phyloP scores from a whole-genome alignment of 2,888 invertebrate genomes.

The Plebejus argus region DNA sequence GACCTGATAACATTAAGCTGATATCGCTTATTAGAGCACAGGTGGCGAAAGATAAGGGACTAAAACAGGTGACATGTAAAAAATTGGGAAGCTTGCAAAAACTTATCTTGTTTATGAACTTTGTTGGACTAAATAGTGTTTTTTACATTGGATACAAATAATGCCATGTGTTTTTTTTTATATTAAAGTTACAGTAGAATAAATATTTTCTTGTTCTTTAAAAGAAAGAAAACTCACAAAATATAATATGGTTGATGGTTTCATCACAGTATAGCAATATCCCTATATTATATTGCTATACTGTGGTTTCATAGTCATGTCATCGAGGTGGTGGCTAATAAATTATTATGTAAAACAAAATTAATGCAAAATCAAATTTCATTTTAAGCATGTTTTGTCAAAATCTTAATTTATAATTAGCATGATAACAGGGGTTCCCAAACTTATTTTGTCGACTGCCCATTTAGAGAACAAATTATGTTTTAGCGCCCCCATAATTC shows the following conservation, averaged over 20 bases:
- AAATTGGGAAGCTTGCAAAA: constrained; percentile 59
- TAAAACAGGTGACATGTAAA: constrained; percentile 63
- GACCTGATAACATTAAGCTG: constrained; percentile 67
- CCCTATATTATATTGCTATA: too few relatives aligned
- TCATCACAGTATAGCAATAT: too few relatives aligned
- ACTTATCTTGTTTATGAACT: constrained; percentile 55
- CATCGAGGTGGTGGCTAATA: background rate
- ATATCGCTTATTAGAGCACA: constrained; percentile 76
- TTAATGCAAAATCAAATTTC: background rate
- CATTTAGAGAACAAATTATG: too few relatives aligned
- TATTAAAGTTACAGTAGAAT: background rate
- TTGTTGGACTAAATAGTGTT: constrained; percentile 52
- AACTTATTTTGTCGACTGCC: too few relatives aligned
- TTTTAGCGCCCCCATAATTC: too few relatives aligned
- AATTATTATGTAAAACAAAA: background rate
- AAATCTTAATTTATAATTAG: background rate
- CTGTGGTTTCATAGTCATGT: background rate
- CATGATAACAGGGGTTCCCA: background rate
- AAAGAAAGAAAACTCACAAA: background rate
- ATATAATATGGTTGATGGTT: background rate
- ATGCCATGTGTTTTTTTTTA: background rate
- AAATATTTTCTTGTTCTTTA: background rate
- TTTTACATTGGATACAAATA: background rate
- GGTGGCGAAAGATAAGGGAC: constrained; percentile 68
- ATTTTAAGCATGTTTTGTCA: background rate